phyloP scores from a whole-genome alignment of 2,797 vertebrate species.

The Hippoglossus hippoglossus region DNA sequence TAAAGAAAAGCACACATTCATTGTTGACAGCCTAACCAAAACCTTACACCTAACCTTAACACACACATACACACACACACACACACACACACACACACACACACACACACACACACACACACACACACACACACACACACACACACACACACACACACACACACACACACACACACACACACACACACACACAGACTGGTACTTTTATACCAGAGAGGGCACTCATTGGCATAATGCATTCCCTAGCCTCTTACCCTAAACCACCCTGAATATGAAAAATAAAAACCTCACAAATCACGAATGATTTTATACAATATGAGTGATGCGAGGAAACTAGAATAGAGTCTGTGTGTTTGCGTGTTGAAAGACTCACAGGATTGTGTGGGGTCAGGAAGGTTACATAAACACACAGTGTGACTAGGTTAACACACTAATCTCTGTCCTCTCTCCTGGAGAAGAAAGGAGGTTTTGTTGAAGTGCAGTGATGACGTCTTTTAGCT shows the following conservation, averaged over 20 bases:
- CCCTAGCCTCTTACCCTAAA: too few relatives aligned
- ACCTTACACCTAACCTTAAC: too few relatives aligned
- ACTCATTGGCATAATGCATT: too few relatives aligned
- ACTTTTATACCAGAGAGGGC: neutral
- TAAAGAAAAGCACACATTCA: too few relatives aligned
- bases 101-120: too few relatives aligned
- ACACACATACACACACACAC: too few relatives aligned
- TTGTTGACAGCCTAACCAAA: too few relatives aligned
- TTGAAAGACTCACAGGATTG: constrained; percentile 49
- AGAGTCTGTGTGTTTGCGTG: constrained; percentile 28
- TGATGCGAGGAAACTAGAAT: constrained; percentile 16
- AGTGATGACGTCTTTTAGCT: constrained; percentile 57
- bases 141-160: too few relatives aligned
- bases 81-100: neutral
- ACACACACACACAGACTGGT: neutral
- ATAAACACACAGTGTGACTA: constrained; percentile 60
- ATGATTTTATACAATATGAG: constrained; percentile 33
- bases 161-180: too few relatives aligned
- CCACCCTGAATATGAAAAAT: constrained; percentile 6
- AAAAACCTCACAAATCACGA: constrained; percentile 12
- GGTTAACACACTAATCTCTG: constrained; percentile 73
- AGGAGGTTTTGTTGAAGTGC: constrained; percentile 71
- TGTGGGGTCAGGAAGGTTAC: constrained; percentile 68
- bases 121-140: neutral
- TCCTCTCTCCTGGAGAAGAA: constrained; percentile 68